Conservation (phyloP, 2,797 vertebrate genomes). For the Siniperca undulata region DNA sequence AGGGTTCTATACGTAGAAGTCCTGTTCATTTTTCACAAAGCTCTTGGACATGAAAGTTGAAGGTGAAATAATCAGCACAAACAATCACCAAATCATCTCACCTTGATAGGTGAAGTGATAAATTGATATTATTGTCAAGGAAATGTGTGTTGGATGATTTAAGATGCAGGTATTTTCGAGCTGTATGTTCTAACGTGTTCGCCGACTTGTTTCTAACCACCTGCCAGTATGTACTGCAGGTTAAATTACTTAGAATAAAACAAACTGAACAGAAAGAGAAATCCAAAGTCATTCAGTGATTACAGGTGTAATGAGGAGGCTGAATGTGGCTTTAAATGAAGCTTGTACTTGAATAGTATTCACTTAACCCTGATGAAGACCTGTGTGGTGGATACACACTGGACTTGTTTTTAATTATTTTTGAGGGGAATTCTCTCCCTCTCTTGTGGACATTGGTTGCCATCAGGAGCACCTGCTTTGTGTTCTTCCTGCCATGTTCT, state of each 20-base stretch:
- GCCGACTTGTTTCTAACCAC: background rate
- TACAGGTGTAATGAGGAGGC: background rate
- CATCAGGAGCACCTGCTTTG: background rate
- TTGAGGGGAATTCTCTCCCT: background rate
- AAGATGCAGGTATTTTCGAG: too few relatives aligned
- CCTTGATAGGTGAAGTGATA: background rate
- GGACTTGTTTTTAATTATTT: slow-evolving; percentile 9
- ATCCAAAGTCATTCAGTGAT: background rate
- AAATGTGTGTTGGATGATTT: background rate
- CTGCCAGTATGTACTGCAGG: background rate
- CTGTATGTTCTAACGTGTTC: too few relatives aligned
- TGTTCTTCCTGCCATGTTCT: background rate
- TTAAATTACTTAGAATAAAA: background rate
- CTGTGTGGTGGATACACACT: background rate
- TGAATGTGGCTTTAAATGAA: background rate
- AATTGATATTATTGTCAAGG: background rate
- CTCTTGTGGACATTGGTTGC: background rate
- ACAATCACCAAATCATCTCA: slow-evolving; percentile 12
- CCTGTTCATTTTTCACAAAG: slow-evolving; percentile 1
- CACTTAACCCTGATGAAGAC: background rate
- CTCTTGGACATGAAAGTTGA: background rate
- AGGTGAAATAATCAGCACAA: background rate
- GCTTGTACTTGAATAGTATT: background rate
- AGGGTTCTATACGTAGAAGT: background rate
- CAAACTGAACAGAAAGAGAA: background rate